Percentiles rank a stretch among this genome's conserved stretches.
These are phyloP conservation scores for Hycleus cichorii DNA, from an alignment of 1,140 invertebrate genomes.

Conservation along the genomic window DNA sequence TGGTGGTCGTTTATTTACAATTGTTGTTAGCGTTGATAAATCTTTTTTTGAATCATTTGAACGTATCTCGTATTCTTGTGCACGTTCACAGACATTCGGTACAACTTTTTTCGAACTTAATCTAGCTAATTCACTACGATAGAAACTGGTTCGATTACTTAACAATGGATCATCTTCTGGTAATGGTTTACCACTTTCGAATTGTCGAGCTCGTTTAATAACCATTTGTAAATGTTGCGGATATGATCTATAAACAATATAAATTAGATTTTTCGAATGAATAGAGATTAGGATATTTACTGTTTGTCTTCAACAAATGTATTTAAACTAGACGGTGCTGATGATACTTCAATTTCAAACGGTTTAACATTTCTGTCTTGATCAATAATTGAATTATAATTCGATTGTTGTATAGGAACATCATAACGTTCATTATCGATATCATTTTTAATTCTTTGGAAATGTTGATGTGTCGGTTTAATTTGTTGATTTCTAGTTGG, in stretches of 20 bases:
- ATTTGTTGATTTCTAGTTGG: constrained; percentile 25
- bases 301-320: background rate
- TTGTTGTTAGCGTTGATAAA: no score
- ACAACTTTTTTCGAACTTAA: constrained; percentile 60
- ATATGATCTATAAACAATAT: constrained; percentile 41
- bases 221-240: constrained; percentile 56
- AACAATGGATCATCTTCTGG: constrained; percentile 50
- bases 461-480: constrained; percentile 41
- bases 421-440: constrained; percentile 38
- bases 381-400: background rate
- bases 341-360: background rate
- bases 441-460: constrained; percentile 42
- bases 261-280: background rate
- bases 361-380: background rate
- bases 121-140: constrained; percentile 64
- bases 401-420: background rate
- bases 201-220: constrained; percentile 62
- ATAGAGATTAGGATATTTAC: background rate
- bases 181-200: constrained; percentile 54
- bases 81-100: constrained; percentile 64
- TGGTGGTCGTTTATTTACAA: background rate
- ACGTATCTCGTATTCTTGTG: constrained; percentile 65
- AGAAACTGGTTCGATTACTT: constrained; percentile 57
- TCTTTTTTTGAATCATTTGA: constrained; percentile 32
- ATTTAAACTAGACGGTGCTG: background rate